A percentile compares a stretch with the other conserved stretches of the same genome.
phyloP scores from a whole-genome alignment of 2,888 invertebrate species.

The Disparrhopalites patrizii region DNA sequence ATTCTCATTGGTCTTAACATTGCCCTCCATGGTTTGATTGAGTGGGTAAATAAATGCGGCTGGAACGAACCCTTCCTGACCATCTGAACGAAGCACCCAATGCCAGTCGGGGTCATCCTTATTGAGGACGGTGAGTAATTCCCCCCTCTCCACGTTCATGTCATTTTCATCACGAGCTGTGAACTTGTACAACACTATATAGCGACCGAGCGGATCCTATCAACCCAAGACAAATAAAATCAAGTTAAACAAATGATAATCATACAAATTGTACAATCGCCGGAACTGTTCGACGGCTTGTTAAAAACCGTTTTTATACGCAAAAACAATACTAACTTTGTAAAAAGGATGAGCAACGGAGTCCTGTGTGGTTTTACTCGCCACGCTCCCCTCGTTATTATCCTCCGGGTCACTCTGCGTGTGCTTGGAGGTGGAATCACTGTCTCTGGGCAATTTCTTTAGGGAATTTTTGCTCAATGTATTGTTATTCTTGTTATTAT shows the following conservation, averaged over 20 bases:
- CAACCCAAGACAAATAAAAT: too few relatives aligned
- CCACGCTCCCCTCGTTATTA: constrained; percentile 20
- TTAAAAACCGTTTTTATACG: not conserved
- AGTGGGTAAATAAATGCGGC: constrained; percentile 85
- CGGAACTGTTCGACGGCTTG: too few relatives aligned
- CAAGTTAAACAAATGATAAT: not conserved
- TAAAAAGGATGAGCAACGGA: constrained; percentile 56
- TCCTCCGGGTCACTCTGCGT: constrained; percentile 26
- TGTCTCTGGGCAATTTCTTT: constrained; percentile 7
- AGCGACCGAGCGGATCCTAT: constrained; percentile 52
- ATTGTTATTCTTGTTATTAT: constrained; percentile 30
- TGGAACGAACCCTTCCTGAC: constrained; percentile 92
- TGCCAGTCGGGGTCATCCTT: constrained; percentile 95
- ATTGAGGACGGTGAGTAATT: constrained; percentile 88
- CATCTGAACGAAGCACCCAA: constrained; percentile 89
- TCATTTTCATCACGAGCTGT: constrained; percentile 91
- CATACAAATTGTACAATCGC: not conserved
- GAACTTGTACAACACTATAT: constrained; percentile 88
- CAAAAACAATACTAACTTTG: constrained; percentile 53
- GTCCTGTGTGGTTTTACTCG: constrained; percentile 20
- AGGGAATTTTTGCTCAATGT: not conserved
- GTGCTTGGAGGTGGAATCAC: constrained; percentile 24
- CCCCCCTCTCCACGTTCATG: constrained; percentile 86
- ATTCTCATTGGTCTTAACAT: constrained; percentile 27
- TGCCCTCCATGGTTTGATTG: constrained; percentile 23